These are phyloP conservation scores for Ailurus styani DNA, from an alignment of 2,113 vertebrate genomes.

Conservation along the genomic window DNA sequence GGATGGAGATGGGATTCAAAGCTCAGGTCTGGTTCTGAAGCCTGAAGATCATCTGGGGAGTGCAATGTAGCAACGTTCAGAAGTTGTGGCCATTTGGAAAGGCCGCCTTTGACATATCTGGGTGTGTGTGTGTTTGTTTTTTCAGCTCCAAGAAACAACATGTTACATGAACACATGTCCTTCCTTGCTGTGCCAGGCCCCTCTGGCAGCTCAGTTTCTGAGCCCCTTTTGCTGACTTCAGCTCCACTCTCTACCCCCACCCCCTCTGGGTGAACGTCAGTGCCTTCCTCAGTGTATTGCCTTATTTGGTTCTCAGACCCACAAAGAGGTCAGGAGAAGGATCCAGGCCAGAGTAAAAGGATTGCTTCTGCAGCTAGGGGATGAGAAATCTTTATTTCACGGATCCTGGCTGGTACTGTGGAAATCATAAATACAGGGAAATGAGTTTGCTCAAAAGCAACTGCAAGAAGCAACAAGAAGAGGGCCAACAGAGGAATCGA, in stretches of 20 bases:
- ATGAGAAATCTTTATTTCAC: neutral
- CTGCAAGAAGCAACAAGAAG: neutral
- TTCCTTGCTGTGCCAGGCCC: neutral
- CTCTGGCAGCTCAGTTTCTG: neutral
- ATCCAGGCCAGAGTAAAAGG: neutral
- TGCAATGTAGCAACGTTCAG: neutral
- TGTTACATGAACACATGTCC: neutral
- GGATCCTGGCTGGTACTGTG: neutral
- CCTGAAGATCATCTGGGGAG: neutral
- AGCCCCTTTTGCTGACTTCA: neutral
- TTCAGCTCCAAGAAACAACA: neutral
- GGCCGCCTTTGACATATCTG: neutral
- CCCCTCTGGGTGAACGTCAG: neutral
- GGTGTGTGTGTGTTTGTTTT: neutral
- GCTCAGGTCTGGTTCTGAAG: neutral
- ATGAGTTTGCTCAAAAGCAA: neutral
- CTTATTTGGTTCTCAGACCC: conserved; percentile 55
- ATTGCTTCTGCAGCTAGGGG: neutral
- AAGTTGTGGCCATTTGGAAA: neutral
- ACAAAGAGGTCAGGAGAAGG: conserved; percentile 5
- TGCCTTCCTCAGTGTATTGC: neutral
- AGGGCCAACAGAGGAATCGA: neutral
- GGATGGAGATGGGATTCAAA: neutral
- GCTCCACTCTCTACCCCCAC: neutral
- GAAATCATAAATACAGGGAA: neutral